phyloP scores from a whole-genome alignment of 2,888 invertebrate species.

The Argyra leucocephala region DNA sequence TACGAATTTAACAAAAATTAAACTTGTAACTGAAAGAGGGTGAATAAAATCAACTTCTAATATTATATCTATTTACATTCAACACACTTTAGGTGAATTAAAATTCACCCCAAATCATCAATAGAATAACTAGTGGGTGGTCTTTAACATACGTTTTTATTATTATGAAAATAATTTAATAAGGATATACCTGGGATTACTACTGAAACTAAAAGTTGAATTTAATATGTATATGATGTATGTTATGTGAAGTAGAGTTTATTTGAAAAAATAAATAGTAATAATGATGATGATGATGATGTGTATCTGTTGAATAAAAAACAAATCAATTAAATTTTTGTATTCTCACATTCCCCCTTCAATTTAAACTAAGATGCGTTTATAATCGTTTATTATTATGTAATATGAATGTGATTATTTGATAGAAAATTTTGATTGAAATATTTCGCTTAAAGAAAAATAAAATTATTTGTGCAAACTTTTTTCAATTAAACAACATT shows the following conservation, averaged over 20 bases:
- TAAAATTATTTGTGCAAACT: too few relatives aligned
- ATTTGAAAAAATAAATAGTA: neutral
- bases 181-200: neutral
- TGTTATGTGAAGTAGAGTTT: too few relatives aligned
- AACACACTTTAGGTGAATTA: slow-evolving; percentile 3
- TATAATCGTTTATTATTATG: too few relatives aligned
- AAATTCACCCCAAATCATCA: slow-evolving; percentile 5
- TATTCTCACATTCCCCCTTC: neutral
- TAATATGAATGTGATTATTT: too few relatives aligned
- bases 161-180: neutral
- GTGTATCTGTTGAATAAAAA: slow-evolving; percentile 39
- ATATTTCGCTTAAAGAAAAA: too few relatives aligned
- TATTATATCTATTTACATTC: neutral
- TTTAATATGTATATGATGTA: too few relatives aligned
- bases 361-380: neutral
- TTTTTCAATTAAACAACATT: too few relatives aligned
- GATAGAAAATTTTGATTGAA: too few relatives aligned
- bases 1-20: neutral
- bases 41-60: neutral
- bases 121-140: neutral
- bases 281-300: neutral
- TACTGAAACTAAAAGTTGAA: neutral
- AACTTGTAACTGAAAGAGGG: neutral
- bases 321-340: slow-evolving; percentile 35
- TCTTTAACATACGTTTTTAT: neutral